phyloP scores from a whole-genome alignment of 2,113 vertebrate species.

The Henicopernis longicauda region DNA sequence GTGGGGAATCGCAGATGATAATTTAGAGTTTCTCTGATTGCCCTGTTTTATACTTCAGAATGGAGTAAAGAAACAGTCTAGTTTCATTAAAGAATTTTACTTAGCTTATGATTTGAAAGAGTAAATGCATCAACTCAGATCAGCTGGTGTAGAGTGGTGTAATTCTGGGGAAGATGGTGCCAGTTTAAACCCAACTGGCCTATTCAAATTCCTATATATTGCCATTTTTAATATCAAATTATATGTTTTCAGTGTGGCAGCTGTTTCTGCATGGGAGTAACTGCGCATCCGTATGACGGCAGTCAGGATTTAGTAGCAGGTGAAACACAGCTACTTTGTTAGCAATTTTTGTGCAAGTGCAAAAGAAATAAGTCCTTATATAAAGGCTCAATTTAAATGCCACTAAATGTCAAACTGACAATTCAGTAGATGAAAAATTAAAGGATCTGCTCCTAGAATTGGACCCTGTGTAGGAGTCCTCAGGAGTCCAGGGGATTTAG shows the following conservation, averaged over 20 bases:
- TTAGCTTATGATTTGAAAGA: not conserved
- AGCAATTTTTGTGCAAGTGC: not conserved
- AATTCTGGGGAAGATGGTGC: not conserved
- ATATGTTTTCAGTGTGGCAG: not conserved
- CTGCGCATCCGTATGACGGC: accelerated
- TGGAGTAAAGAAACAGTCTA: not conserved
- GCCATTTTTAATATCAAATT: not conserved
- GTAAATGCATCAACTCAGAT: not conserved
- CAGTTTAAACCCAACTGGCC: not conserved
- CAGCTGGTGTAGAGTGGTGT: not conserved
- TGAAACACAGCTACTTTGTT: not conserved
- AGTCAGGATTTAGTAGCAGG: not conserved
- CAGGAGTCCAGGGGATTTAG: not conserved
- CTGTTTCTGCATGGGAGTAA: not conserved
- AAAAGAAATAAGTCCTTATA: not conserved
- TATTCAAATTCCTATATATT: not conserved
- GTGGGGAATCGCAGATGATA: not conserved
- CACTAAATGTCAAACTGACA: not conserved
- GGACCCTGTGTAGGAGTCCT: not conserved
- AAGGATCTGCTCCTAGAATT: not conserved
- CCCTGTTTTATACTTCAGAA: not conserved
- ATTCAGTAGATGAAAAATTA: not conserved
- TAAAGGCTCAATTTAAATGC: not conserved
- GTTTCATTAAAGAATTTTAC: not conserved
- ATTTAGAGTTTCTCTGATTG: not conserved